Evolutionary conservation across 2,888 invertebrate genomes (phyloP).

Genomic region (Synanthedon myopaeformis): DNA sequence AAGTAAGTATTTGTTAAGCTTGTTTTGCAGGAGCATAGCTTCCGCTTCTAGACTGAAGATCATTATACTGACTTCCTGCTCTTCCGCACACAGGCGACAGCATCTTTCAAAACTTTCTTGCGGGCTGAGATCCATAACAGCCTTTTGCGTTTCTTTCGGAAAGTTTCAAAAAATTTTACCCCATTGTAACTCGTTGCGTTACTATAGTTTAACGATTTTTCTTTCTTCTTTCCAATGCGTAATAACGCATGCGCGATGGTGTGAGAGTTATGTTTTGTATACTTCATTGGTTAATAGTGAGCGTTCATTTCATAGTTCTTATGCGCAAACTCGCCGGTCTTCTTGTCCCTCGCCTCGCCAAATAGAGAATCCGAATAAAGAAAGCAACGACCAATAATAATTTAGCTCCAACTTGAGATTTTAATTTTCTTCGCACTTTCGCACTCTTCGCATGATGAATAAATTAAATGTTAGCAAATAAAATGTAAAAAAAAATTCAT

Average conservation of each 20-base stretch:
- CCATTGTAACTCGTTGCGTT: background rate
- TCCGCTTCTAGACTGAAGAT: conserved; percentile 76
- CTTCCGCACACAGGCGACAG: conserved; percentile 76
- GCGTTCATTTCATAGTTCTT: background rate
- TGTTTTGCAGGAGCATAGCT: conserved; percentile 73
- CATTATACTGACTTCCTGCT: conserved; percentile 71
- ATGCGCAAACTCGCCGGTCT: background rate
- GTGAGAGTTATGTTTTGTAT: conserved; percentile 31
- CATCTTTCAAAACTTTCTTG: conserved; percentile 48
- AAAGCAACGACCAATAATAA: too few species aligned
- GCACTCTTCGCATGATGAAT: too few species aligned
- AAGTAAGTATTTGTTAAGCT: conserved; percentile 76
- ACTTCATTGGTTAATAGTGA: conserved; percentile 14
- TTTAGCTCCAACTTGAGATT: too few species aligned
- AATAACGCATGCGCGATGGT: conserved; percentile 42
- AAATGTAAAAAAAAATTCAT: too few species aligned
- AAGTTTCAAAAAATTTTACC: background rate
- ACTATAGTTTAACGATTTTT: conserved; percentile 40
- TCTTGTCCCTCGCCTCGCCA: background rate
- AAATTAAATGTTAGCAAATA: too few species aligned
- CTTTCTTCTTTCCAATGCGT: conserved; percentile 17
- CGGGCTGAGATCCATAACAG: conserved; percentile 21
- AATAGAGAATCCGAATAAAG: too few species aligned
- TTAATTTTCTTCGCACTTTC: too few species aligned
- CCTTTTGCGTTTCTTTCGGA: background rate